Percentiles rank a stretch among this genome's conserved stretches.
Evolutionary conservation across 2,113 vertebrate genomes (phyloP).

Genomic region (Acanthisitta chloris): DNA sequence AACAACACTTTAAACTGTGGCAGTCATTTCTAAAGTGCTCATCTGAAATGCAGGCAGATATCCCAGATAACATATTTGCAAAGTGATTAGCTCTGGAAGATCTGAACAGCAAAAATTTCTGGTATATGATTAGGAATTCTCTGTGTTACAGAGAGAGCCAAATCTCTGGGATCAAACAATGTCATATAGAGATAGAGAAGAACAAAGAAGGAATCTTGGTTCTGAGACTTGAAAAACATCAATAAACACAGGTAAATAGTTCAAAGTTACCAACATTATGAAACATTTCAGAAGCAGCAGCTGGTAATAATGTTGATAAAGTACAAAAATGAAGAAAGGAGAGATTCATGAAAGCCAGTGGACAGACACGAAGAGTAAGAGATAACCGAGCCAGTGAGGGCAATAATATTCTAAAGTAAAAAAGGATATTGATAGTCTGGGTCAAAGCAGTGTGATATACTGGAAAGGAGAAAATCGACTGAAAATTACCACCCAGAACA

Average conservation of each 20-base stretch:
- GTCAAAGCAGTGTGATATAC: background rate
- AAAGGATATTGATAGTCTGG: background rate
- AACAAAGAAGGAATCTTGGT: background rate
- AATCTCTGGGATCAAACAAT: conserved; percentile 12
- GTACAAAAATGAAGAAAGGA: background rate
- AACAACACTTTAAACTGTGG: conserved; percentile 16
- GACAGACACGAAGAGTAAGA: background rate
- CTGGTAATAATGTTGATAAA: background rate
- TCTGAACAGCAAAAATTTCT: background rate
- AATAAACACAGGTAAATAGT: background rate
- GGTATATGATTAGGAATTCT: background rate
- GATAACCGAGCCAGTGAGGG: background rate
- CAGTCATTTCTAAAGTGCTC: conserved; percentile 29
- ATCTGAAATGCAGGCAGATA: conserved; percentile 44
- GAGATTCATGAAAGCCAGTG: background rate
- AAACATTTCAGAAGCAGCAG: background rate
- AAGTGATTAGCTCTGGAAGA: conserved; percentile 42
- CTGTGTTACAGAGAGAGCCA: background rate
- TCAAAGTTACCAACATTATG: background rate
- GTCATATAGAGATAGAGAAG: background rate
- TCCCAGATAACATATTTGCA: conserved; percentile 20
- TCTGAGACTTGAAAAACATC: background rate
- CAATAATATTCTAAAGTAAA: background rate
- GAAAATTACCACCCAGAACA: background rate
- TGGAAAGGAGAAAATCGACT: background rate